Evolutionary conservation across 2,888 invertebrate genomes (phyloP), one percentile per base, ranked within the genome.

Genomic region (Ormyrus pomaceus): DNA sequence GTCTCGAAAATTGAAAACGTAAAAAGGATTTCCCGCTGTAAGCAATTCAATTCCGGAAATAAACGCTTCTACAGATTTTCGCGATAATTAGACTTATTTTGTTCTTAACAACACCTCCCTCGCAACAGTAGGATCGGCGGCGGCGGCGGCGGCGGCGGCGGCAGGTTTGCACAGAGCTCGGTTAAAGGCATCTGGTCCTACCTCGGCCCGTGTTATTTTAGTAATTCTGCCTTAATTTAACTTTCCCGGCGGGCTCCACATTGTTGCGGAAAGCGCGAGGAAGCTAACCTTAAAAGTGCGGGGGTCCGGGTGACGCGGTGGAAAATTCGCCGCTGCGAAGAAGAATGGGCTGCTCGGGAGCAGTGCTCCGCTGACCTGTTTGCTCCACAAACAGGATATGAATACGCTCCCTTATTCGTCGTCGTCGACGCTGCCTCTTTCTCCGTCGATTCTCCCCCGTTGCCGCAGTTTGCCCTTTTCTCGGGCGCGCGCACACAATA

Each of bases 401-500:
- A 61, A 66, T 69, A 51, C 77, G 19, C 19, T 46, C 34, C 53
- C 19, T 56, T 65, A 71, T 75, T 74, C 34, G 50, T 34, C 61
- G 53, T 48, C 77, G 59, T 53, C 62, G 61, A 70, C 69, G 58
- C 53, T 69, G 68, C 65, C 62, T 55, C 59, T 59, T 61, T 51
- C 59, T 55, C 76, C 64, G 10, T 34, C 34, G 34, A 34, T 34
- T 34, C 34, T 34, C 34, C 34, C 34, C 34, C n/a, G 59, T 59
- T 9, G 56, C 5, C 13, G n/a, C 50, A 13, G 62, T 48, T 59
- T 61, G 66, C 79, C 66, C 69, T 51, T 69, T 69, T 69, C 62
- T 62, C 50, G 51, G 66, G 11, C 34, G 5, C 10, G 13, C 13
- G 11, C 85, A 85, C 86, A 85, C 83, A 84, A 85, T 85, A 86